These are phyloP conservation scores for Nannoperca obscura DNA, from an alignment of 2,797 vertebrate species.

Conservation along the genomic window DNA sequence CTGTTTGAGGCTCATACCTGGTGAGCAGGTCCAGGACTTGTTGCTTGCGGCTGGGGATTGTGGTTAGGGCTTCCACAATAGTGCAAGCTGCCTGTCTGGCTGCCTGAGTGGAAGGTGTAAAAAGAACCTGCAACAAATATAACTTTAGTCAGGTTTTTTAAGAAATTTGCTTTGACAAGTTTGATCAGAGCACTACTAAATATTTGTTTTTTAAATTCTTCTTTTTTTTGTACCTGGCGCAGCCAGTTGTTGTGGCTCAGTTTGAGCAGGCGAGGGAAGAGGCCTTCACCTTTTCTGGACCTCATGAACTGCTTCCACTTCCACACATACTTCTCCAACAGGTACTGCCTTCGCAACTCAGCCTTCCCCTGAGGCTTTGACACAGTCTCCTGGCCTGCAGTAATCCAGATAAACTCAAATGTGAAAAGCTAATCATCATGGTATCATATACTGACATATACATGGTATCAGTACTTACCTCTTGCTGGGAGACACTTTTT, in stretches of 20 bases:
- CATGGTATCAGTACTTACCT: no score
- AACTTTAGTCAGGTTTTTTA: not conserved
- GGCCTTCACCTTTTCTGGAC: constrained; percentile 87
- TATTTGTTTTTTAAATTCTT: not conserved
- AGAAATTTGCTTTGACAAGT: not conserved
- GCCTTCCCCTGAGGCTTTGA: constrained; percentile 91
- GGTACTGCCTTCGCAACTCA: constrained; percentile 92
- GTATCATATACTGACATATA: no score
- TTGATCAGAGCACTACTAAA: not conserved
- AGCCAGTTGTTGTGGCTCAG: constrained; percentile 99
- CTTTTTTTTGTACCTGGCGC: constrained; percentile 87
- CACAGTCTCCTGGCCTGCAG: constrained; percentile 85
- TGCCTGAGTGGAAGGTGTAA: constrained; percentile 97
- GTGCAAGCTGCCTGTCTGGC: constrained; percentile 97
- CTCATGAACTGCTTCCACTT: constrained; percentile 98
- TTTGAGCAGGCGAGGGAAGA: constrained; percentile 92
- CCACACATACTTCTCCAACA: constrained; percentile 97
- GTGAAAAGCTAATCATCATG: not conserved
- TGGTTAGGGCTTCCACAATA: constrained; percentile 96
- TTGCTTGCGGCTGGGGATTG: constrained; percentile 97
- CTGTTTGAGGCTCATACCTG: constrained; percentile 83
- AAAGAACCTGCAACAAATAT: constrained; percentile 89
- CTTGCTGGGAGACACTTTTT: constrained; percentile 98
- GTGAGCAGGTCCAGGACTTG: constrained; percentile 98
- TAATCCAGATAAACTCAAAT: not conserved